Conservation (phyloP, 2,113 vertebrate species). For the Catagonus wagneri region DNA sequence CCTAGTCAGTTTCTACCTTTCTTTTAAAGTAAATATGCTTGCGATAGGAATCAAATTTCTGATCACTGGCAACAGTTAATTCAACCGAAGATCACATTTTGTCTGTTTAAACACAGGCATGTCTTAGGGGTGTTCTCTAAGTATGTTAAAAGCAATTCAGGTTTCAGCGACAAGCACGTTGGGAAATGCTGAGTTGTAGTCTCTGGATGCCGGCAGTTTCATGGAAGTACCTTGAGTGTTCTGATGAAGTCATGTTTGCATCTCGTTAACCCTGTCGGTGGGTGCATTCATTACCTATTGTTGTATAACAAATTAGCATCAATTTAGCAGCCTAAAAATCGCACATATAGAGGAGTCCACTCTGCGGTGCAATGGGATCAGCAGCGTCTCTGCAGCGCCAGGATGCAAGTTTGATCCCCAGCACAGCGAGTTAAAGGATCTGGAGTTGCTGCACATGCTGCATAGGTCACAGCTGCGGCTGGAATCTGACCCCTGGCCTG, state of each 20-base stretch:
- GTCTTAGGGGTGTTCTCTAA: neutral
- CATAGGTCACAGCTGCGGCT: too few relatives aligned
- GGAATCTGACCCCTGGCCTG: too few relatives aligned
- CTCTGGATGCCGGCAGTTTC: neutral
- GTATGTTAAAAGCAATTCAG: neutral
- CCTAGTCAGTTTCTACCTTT: neutral
- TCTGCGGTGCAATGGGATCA: too few relatives aligned
- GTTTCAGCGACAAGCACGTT: neutral
- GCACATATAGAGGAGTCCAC: neutral
- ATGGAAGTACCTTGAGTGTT: neutral
- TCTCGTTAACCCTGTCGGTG: neutral
- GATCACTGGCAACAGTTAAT: neutral
- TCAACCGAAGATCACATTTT: constrained; percentile 4
- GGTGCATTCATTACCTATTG: neutral
- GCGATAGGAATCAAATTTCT: constrained; percentile 43
- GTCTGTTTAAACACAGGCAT: neutral
- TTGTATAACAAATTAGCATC: neutral
- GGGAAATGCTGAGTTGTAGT: neutral
- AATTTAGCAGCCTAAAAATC: constrained; percentile 14
- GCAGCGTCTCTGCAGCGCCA: too few relatives aligned
- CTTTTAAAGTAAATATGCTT: neutral
- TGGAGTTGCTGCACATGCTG: too few relatives aligned
- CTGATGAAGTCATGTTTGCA: neutral
- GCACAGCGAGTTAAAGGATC: too few relatives aligned
- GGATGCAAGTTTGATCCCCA: too few relatives aligned